Conservation (phyloP, 1,140 invertebrate genomes). For the Lordiphosa clarofinis region DNA sequence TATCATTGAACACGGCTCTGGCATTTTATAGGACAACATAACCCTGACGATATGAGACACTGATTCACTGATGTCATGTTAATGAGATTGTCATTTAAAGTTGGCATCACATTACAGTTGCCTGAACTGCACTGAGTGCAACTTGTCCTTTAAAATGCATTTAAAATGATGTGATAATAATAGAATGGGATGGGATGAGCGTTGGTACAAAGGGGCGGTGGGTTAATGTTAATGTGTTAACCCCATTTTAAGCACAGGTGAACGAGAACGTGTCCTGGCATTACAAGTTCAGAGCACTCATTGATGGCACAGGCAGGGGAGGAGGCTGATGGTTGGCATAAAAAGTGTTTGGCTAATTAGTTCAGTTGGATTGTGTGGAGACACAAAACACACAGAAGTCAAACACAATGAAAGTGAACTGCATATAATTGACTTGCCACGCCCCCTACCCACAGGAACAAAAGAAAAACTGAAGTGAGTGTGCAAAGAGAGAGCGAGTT, state of each 20-base stretch:
- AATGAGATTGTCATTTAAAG: constrained; percentile 72
- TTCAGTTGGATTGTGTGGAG: constrained; percentile 34
- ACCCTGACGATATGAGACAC: constrained; percentile 17
- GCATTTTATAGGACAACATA: constrained; percentile 28
- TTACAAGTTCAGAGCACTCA: constrained; percentile 37
- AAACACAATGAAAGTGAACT: constrained; percentile 41
- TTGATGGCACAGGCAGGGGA: too few species aligned
- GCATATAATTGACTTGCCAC: constrained; percentile 62
- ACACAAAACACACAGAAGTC: constrained; percentile 21
- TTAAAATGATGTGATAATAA: constrained; percentile 68
- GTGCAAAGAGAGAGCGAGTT: too few species aligned
- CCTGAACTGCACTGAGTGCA: constrained; percentile 32
- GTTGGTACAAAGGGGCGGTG: not conserved
- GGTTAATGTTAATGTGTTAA: constrained; percentile 48
- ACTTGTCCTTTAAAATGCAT: constrained; percentile 49
- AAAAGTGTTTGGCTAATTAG: constrained; percentile 69
- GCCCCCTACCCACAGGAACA: constrained; percentile 31
- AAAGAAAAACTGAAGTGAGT: constrained; percentile 23
- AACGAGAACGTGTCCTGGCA: constrained; percentile 60
- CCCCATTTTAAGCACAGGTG: constrained; percentile 55
- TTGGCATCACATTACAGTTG: constrained; percentile 64
- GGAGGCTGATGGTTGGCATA: constrained; percentile 13
- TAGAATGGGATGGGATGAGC: constrained; percentile 1
- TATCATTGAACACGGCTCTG: constrained; percentile 28
- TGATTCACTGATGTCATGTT: constrained; percentile 56